Base-by-base conservation (phyloP, 2,888 invertebrate species). In the Drosophila nigritarsus region DNA sequence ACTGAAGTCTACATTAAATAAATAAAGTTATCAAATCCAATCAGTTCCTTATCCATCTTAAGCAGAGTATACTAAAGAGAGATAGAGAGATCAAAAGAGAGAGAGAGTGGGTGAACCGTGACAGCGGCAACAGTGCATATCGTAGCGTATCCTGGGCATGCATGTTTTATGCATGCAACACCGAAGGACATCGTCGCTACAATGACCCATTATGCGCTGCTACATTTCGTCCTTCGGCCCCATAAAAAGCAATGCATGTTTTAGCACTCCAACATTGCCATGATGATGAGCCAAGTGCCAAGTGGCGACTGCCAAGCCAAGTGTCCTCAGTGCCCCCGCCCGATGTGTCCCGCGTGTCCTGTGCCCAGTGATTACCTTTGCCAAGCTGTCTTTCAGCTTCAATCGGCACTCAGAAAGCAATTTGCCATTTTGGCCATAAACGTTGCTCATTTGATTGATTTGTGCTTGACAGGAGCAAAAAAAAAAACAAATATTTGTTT, bases 361-460 rank as follows among this genome's bases (percentile, higher is more conserved):
- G 53, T 42, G 50, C 48, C 50, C 66, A 65, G 56, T 58, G 59
- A 81, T 78, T 81, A 82, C 82, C 78, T 73, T 49, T 60, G 68
- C 36, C 59, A 53, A 45, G 69, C 69, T 50, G 40, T 2, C 36
- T 53, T 49, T 45, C 72, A 86, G 61, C 68, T 63, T 66, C 71
- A 77, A 32, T 20, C 49, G 67, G 65, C 78, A 73, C 82, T 87
- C 82, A 70, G 63, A 81, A 82, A 78, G 83, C 89, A 88, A 90
- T 90, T 90, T 86, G 84, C 87, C 81, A 80, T 79, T 82, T 86
- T 58, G 80, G 73, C 58, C 89, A 88, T 90, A 84, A 88, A 83
- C 83, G 86, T 56, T 56, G 73, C 74, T 59, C 85, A 75, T 89
- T 85, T 85, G 85, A 85, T 85, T 85, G 85, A 90, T 85, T 90